Conservation (phyloP, 2,113 vertebrate genomes). For the Melanerpes formicivorus region DNA sequence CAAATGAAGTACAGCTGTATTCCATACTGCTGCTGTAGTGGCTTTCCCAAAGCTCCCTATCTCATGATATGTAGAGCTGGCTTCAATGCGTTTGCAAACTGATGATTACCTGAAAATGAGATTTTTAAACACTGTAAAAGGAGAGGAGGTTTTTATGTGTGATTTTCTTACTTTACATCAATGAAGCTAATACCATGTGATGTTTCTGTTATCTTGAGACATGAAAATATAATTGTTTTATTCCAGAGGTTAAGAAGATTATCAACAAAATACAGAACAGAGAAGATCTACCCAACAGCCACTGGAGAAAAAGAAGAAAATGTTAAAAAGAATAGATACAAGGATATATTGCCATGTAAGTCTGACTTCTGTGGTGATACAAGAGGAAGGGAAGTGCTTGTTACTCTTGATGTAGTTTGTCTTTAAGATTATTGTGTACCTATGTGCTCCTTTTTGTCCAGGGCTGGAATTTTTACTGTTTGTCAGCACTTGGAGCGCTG, state of each 20-base stretch:
- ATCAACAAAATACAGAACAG: slow-evolving; percentile 96
- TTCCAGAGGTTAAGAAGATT: slow-evolving; percentile 93
- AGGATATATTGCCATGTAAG: slow-evolving; percentile 99
- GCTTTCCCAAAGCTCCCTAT: neutral
- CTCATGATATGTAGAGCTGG: neutral
- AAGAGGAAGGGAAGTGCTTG: slow-evolving; percentile 14
- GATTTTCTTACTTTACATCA: neutral
- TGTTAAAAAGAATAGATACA: slow-evolving; percentile 99
- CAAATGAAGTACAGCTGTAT: neutral
- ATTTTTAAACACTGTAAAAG: neutral
- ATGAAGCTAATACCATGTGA: neutral
- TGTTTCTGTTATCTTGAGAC: neutral
- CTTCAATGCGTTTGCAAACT: neutral
- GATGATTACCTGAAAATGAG: neutral
- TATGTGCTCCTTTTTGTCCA: neutral
- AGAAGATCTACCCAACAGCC: slow-evolving; percentile 96
- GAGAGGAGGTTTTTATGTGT: neutral
- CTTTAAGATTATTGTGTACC: neutral
- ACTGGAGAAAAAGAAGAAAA: slow-evolving; percentile 97
- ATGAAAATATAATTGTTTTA: slow-evolving; percentile 36
- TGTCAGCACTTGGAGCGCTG: neutral
- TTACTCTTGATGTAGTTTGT: neutral
- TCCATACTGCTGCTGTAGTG: neutral
- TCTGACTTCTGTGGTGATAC: slow-evolving; percentile 38
- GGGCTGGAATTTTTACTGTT: neutral